These are phyloP conservation scores for Mustela lutreola DNA, from an alignment of 2,113 vertebrate species.

Conservation along the genomic window DNA sequence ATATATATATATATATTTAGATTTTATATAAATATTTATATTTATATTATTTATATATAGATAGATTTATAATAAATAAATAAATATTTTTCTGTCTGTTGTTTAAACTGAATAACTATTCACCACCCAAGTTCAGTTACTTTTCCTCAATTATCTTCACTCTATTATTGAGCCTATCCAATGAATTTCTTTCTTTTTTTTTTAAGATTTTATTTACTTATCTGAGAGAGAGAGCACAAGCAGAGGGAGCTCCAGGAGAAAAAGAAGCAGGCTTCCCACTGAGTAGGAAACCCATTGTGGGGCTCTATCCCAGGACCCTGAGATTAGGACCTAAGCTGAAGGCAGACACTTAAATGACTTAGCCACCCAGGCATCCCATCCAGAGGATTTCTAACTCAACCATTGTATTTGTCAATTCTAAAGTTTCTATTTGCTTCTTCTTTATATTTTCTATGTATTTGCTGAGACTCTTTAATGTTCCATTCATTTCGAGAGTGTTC, in stretches of 20 bases:
- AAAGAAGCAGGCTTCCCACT: too few species aligned
- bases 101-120: background rate
- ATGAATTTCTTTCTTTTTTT: background rate
- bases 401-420: background rate
- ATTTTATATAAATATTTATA: too few species aligned
- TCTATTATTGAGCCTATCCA: background rate
- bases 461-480: background rate
- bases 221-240: too few species aligned
- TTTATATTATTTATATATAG: too few species aligned
- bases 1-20: too few species aligned
- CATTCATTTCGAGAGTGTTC: background rate
- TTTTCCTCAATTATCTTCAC: background rate
- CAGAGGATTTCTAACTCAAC: constrained; percentile 1
- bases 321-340: too few species aligned
- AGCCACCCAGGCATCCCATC: background rate
- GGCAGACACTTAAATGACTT: background rate
- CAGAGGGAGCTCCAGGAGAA: too few species aligned
- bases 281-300: too few species aligned
- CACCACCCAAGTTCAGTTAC: background rate
- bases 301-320: too few species aligned
- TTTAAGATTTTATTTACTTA: background rate
- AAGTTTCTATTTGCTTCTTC: constrained; percentile 2
- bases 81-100: background rate
- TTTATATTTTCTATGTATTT: background rate
- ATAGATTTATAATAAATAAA: too few species aligned